Evolutionary conservation across 2,888 invertebrate genomes (phyloP).

Genomic region (Prenolepis imparis): DNA sequence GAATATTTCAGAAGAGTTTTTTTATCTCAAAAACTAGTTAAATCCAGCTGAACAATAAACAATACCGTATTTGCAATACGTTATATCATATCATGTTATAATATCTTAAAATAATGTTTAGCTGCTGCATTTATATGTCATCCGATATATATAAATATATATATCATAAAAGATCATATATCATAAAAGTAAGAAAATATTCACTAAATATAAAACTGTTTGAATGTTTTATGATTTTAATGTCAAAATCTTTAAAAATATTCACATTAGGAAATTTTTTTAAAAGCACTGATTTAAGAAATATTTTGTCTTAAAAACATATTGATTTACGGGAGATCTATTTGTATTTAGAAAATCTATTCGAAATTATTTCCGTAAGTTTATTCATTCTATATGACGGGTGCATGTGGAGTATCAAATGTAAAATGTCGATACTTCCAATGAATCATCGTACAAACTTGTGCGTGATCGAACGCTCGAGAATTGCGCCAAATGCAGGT

Average conservation of each 20-base stretch:
- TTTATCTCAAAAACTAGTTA: not conserved
- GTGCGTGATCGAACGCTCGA: constrained; percentile 14
- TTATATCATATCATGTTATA: not conserved
- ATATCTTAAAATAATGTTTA: not conserved
- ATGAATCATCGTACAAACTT: not conserved
- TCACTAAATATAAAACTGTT: not conserved
- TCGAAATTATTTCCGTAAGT: not conserved
- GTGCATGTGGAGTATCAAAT: not conserved
- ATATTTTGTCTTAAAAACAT: not conserved
- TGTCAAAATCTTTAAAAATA: not conserved
- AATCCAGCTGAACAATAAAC: not conserved
- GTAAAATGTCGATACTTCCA: not conserved
- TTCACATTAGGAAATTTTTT: not conserved
- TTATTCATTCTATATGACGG: not conserved
- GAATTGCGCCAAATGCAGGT: constrained; percentile 70
- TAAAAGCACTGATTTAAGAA: not conserved
- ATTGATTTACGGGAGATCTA: not conserved
- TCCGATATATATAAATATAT: too few relatives aligned
- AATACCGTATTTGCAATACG: not conserved
- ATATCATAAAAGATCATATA: too few relatives aligned
- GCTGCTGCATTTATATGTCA: not conserved
- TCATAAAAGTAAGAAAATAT: too few relatives aligned
- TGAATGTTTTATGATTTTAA: not conserved
- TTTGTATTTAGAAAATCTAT: not conserved
- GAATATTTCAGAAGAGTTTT: not conserved